A percentile compares a stretch with the other conserved stretches of the same genome.
These are phyloP conservation scores for Drosophila elegans DNA, from an alignment of 1,140 invertebrate genomes.

Conservation along the genomic window DNA sequence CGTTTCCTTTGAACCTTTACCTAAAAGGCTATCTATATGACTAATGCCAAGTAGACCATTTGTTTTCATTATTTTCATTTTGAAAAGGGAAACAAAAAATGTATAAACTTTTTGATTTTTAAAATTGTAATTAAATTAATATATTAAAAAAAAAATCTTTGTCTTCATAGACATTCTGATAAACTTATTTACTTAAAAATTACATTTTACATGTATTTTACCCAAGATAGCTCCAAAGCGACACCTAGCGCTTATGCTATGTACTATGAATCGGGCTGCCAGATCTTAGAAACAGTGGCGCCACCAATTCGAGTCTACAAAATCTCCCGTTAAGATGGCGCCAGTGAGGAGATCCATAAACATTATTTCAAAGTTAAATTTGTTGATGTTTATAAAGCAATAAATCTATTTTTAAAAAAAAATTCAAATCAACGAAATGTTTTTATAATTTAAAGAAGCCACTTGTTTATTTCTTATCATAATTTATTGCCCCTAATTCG, in stretches of 20 bases:
- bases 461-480: conserved; percentile 2
- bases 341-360: neutral
- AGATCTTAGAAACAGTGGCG: neutral
- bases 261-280: conserved; percentile 8
- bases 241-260: neutral
- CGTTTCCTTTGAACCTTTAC: neutral
- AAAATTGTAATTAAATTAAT: too few species aligned
- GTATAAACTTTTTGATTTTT: too few species aligned
- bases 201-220: conserved; percentile 3
- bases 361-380: neutral
- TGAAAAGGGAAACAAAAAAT: too few species aligned
- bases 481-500: neutral
- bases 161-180: too few species aligned
- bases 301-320: too few species aligned
- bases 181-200: neutral
- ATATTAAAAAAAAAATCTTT: too few species aligned
- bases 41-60: too few species aligned
- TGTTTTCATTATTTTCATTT: too few species aligned
- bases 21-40: neutral
- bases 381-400: neutral
- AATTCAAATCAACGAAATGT: neutral
- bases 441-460: neutral
- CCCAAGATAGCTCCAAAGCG: neutral
- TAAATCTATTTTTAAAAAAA: neutral
- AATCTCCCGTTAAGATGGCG: neutral